Conservation (phyloP, 1,140 invertebrate species). For the Brachionus angularis region DNA sequence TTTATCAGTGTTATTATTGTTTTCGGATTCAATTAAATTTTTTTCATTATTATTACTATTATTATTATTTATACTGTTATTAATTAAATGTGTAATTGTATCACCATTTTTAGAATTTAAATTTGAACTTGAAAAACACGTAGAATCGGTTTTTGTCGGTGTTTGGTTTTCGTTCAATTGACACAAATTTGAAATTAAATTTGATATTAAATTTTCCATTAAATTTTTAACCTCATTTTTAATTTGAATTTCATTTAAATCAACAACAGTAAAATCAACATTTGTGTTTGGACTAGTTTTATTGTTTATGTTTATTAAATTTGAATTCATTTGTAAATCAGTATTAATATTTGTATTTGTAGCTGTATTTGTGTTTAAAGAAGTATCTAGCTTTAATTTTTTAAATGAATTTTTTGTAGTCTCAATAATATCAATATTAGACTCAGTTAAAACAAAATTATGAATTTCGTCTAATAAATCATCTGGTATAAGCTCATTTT, state of each 20-base stretch:
- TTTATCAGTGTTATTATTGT: too few species aligned
- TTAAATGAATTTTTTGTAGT: neutral
- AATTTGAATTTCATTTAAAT: neutral
- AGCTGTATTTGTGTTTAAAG: too few species aligned
- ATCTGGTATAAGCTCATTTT: constrained; percentile 41
- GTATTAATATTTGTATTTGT: neutral
- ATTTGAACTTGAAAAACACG: neutral
- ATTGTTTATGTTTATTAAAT: neutral
- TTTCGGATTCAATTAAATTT: too few species aligned
- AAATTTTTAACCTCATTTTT: constrained; percentile 23
- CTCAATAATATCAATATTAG: too few species aligned
- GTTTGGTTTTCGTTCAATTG: constrained; percentile 31
- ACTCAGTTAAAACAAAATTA: too few species aligned
- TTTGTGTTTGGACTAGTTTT: neutral
- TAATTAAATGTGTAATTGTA: too few species aligned
- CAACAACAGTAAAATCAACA: neutral
- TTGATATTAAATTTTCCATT: constrained; percentile 19
- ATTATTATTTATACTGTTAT: too few species aligned
- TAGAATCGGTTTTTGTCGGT: neutral
- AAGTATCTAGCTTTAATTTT: constrained; percentile 3
- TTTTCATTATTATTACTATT: too few species aligned
- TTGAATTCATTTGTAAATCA: constrained; percentile 3
- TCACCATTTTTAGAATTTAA: too few species aligned
- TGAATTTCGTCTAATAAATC: constrained; percentile 32
- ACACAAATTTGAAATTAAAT: constrained; percentile 22